phyloP scores from a whole-genome alignment of 1,140 invertebrate species.

The Drosophila sp. region DNA sequence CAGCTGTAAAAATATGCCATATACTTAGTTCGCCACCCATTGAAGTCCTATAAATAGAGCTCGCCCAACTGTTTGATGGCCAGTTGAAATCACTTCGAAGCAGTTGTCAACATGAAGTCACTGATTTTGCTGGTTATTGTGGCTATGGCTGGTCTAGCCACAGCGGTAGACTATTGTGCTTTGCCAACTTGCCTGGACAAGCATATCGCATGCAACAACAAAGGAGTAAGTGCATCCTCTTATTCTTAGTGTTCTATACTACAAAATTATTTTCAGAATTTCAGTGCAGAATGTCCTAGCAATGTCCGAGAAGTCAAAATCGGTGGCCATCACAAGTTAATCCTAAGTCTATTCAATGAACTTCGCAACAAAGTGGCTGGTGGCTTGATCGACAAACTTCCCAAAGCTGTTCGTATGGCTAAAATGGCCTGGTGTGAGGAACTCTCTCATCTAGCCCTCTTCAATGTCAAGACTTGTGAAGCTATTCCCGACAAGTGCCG shows the following conservation, averaged over 20 bases:
- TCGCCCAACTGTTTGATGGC: neutral
- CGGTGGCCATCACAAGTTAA: constrained; percentile 46
- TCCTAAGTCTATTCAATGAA: constrained; percentile 56
- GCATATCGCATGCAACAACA: constrained; percentile 65
- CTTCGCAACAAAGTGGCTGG: constrained; percentile 62
- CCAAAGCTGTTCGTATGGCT: constrained; percentile 63
- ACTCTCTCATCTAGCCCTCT: constrained; percentile 45
- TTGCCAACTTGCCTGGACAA: constrained; percentile 63
- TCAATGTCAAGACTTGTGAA: constrained; percentile 55
- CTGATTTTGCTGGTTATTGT: neutral
- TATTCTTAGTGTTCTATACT: too few species aligned
- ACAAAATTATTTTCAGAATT: constrained; percentile 30
- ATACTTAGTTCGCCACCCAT: neutral
- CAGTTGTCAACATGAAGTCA: constrained; percentile 26
- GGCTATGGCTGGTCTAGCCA: constrained; percentile 9
- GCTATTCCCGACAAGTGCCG: constrained; percentile 60
- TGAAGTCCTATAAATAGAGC: neutral
- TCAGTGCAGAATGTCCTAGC: constrained; percentile 51
- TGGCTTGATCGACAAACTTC: constrained; percentile 41
- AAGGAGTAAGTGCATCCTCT: constrained; percentile 42
- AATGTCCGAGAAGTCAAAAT: constrained; percentile 50
- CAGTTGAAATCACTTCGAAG: neutral
- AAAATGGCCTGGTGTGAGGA: constrained; percentile 72
- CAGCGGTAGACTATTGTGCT: constrained; percentile 53
- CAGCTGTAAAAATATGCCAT: constrained; percentile 4